Conservation (phyloP, 2,113 vertebrate genomes). For the Otolemur garnettii region DNA sequence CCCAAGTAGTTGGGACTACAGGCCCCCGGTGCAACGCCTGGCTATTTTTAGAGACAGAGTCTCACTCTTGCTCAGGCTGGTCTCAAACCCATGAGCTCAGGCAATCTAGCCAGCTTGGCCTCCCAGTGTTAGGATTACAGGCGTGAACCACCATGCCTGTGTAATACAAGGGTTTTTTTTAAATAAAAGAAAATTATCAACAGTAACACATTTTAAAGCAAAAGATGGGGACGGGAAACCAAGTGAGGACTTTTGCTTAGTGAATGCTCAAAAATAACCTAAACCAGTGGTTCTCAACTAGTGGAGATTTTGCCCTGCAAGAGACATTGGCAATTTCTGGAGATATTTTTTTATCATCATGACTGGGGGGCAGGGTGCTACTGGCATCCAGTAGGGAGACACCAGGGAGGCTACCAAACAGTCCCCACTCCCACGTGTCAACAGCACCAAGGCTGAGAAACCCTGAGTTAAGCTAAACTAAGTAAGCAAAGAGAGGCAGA, state of each 20-base stretch:
- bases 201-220: conserved; percentile 29
- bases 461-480: background rate
- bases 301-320: background rate
- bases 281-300: background rate
- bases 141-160: no score
- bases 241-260: background rate
- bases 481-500: background rate
- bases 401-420: background rate
- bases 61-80: no score
- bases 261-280: background rate
- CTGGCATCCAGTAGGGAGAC: background rate
- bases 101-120: no score
- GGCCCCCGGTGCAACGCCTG: no score
- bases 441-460: background rate
- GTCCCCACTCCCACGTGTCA: background rate
- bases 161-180: background rate
- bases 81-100: no score
- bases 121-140: no score
- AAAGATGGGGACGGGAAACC: background rate
- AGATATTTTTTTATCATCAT: background rate
- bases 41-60: no score
- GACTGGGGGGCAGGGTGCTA: background rate
- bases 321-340: background rate
- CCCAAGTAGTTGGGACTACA: no score
- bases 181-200: background rate